Base-by-base conservation (phyloP, 2,888 invertebrate species). In the Odontomyia ornata region DNA sequence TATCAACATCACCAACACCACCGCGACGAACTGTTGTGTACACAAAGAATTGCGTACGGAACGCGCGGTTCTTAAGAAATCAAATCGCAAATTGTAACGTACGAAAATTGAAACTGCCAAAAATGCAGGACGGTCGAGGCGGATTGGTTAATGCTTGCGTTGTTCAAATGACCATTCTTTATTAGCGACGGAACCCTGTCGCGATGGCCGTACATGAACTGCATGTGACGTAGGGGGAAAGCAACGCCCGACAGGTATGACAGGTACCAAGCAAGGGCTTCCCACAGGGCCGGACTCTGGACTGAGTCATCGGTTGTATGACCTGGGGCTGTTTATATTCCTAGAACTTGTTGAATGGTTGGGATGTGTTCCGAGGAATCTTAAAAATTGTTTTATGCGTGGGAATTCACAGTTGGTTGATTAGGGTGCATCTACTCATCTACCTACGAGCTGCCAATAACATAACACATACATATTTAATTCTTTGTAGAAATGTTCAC, bases 1-100 rank as follows among this genome's bases (percentile, higher is more conserved):
- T 69, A 69, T 69, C 69, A 69, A 69, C 69, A 69, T 47, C 69
- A 69, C 69, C n/a, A 67, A 21, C 43, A 69, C 69, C 11, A 47
- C 25, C 15, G 11, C 9, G 43, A 11, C 36, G n/a, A 25, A 1
- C 0, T 28, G 21, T 46, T 69, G 69, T 69, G 46, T 47, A 69
- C 47, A 27, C 18, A 15, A 1, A 30, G 27, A 47, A 47, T 21
- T 25, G 65, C 69, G 69, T 46, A 23, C 36, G 36, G 36, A 9
- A 36, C n/a, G 28, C 69, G 69, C 69, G 25, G 27, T 30, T 30
- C 7, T 21, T 11, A 15, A 23, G 3, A 64, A 27, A 64, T 64
- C 67, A 23, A 36, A 69, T 30, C 25, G 21, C 47, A 23, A 23
- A 21, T 47, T 47, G 46, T 69, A 69, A 69, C 69, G 69, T 25